Evolutionary conservation across 2,113 vertebrate species (phyloP).

Genomic region (Sminthopsis crassicaudata): DNA sequence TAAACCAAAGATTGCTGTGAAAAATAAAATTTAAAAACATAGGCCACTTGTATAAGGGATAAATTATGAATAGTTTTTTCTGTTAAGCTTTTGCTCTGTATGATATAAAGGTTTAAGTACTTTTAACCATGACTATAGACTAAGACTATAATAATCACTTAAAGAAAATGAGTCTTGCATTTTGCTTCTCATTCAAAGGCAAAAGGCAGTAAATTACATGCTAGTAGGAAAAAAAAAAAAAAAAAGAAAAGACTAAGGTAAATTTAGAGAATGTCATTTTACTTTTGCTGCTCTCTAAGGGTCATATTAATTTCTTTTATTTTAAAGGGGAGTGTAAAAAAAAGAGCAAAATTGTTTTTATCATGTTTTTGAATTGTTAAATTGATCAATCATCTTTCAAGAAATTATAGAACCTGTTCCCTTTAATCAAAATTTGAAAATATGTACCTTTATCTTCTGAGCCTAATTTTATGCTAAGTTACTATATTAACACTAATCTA

Average conservation of each 20-base stretch:
- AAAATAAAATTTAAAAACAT: conserved; percentile 24
- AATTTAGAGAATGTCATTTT: conserved; percentile 20
- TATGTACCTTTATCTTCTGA: background rate
- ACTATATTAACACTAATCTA: background rate
- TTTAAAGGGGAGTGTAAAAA: conserved; percentile 2
- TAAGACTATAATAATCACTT: conserved; percentile 2
- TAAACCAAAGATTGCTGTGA: background rate
- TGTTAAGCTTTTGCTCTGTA: background rate
- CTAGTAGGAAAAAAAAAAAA: background rate
- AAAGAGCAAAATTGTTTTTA: background rate
- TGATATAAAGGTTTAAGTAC: conserved; percentile 6
- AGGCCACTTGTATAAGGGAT: background rate
- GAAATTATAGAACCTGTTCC: conserved; percentile 19
- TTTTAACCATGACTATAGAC: background rate
- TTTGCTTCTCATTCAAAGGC: conserved; percentile 15
- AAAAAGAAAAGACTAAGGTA: background rate
- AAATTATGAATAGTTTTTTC: conserved; percentile 37
- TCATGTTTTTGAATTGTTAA: conserved; percentile 8
- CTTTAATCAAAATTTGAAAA: background rate
- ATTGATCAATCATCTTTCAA: background rate
- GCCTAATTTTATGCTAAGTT: background rate
- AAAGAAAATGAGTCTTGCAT: background rate
- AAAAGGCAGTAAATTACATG: background rate
- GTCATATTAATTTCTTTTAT: background rate
- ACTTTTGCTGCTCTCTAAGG: background rate